These are phyloP conservation scores for Brachyalestes nurse DNA, from an alignment of 2,797 vertebrate species.

Conservation along the genomic window DNA sequence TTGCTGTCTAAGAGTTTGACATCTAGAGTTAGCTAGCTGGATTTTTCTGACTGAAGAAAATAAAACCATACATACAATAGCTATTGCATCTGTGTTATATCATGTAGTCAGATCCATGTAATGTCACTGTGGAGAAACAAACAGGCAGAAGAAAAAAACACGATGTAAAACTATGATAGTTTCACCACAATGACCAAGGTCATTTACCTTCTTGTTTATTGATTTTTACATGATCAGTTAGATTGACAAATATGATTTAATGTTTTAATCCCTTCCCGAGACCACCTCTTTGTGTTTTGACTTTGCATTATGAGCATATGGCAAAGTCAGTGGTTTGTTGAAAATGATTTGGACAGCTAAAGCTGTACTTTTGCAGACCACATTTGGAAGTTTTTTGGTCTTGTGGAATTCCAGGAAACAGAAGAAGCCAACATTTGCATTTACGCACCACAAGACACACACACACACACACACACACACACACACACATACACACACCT, in stretches of 20 bases:
- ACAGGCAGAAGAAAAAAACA: too few relatives aligned
- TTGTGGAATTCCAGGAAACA: constrained; percentile 7
- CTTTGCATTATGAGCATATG: background rate
- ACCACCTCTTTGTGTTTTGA: background rate
- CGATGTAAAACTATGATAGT: too few relatives aligned
- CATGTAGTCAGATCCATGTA: background rate
- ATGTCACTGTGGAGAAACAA: background rate
- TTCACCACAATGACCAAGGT: too few relatives aligned
- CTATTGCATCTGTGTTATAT: too few relatives aligned
- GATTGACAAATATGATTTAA: background rate
- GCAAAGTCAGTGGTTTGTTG: background rate
- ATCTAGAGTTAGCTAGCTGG: too few relatives aligned
- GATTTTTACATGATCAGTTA: background rate
- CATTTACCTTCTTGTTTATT: too few relatives aligned
- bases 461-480: background rate
- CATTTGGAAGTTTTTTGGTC: background rate
- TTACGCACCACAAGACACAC: background rate
- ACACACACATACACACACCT: too few relatives aligned
- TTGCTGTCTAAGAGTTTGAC: too few relatives aligned
- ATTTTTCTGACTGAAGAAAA: too few relatives aligned
- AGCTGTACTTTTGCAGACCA: background rate
- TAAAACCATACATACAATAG: too few relatives aligned
- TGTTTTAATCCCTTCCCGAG: background rate
- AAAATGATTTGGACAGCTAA: background rate
- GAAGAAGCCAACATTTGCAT: background rate